Evolutionary conservation across 2,113 vertebrate genomes (phyloP).

Genomic region (Brachyistius frenatus): DNA sequence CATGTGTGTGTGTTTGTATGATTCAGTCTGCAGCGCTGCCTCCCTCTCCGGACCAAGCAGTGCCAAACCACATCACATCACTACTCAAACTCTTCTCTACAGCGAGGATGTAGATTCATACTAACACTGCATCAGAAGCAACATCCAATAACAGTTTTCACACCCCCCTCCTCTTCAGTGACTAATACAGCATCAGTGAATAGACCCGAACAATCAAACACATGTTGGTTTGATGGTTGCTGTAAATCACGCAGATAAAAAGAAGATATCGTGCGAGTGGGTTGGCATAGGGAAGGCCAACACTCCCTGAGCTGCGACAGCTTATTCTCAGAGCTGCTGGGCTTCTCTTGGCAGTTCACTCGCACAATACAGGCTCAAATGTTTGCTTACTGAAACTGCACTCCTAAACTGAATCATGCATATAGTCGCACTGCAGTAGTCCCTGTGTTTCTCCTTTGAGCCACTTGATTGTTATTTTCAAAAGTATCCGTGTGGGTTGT

Average conservation of each 20-base stretch:
- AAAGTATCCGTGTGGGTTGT: conserved; percentile 34
- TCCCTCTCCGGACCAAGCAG: conserved; percentile 32
- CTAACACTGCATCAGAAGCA: conserved; percentile 43
- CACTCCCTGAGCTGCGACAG: conserved; percentile 31
- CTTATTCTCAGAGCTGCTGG: conserved; percentile 39
- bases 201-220: conserved; percentile 23
- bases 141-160: conserved; percentile 25
- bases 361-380: conserved; percentile 16
- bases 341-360: conserved; percentile 36
- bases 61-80: conserved; percentile 74
- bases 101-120: conserved; percentile 39
- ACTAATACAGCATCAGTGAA: conserved; percentile 40
- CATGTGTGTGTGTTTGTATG: conserved; percentile 33
- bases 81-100: conserved; percentile 49
- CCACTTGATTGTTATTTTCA: conserved; percentile 37
- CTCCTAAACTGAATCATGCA: conserved; percentile 29
- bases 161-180: neutral
- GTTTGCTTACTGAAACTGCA: conserved; percentile 40
- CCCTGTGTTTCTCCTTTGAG: conserved; percentile 23
- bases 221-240: conserved; percentile 58
- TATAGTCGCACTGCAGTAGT: conserved; percentile 21
- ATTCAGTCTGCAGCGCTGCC: conserved; percentile 38
- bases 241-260: conserved; percentile 51
- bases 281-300: conserved; percentile 41
- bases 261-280: conserved; percentile 37